Conservation (phyloP, 1,140 invertebrate species). For the Tenebrio molitor region DNA sequence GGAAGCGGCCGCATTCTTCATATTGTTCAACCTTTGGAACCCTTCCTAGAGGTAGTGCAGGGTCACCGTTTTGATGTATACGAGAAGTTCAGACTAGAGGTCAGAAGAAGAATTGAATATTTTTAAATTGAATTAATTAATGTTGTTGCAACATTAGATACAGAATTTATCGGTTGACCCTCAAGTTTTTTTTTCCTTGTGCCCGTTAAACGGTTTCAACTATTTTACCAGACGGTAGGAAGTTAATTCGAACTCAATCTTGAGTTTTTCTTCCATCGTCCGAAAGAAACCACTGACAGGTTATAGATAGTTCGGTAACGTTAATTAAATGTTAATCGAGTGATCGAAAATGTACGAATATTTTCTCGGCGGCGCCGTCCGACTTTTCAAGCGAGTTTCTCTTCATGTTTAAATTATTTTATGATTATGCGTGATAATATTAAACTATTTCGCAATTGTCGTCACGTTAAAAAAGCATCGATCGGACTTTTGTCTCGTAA, state of each 20-base stretch:
- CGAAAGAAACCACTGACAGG: slow-evolving; percentile 12
- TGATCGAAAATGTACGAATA: slow-evolving; percentile 38
- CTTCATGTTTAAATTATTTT: slow-evolving; percentile 38
- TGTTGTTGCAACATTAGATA: slow-evolving; percentile 34
- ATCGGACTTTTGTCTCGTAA: too few relatives aligned
- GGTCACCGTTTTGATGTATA: slow-evolving; percentile 24
- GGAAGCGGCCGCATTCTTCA: slow-evolving; percentile 9
- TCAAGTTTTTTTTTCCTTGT: slow-evolving; percentile 29
- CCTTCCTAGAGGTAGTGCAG: slow-evolving; percentile 15
- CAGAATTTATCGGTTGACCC: slow-evolving; percentile 33
- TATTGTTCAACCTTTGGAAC: slow-evolving; percentile 17
- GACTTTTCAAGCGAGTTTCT: slow-evolving; percentile 37
- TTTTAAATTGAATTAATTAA: slow-evolving; percentile 39
- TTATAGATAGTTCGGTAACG: slow-evolving; percentile 27
- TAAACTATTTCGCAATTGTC: slow-evolving; percentile 32
- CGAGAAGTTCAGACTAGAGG: slow-evolving; percentile 24
- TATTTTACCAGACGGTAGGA: slow-evolving; percentile 18
- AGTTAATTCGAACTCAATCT: slow-evolving; percentile 22
- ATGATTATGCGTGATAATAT: slow-evolving; percentile 40
- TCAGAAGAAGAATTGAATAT: slow-evolving; percentile 35
- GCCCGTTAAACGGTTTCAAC: slow-evolving; percentile 27
- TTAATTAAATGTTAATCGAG: slow-evolving; percentile 38
- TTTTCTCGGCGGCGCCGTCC: slow-evolving; percentile 30
- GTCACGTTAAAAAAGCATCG: too few relatives aligned
- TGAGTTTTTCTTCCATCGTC: slow-evolving; percentile 4